Percentiles rank a stretch among this genome's conserved stretches.
Conservation (phyloP, 2,797 vertebrate genomes). For the Selene dorsalis region DNA sequence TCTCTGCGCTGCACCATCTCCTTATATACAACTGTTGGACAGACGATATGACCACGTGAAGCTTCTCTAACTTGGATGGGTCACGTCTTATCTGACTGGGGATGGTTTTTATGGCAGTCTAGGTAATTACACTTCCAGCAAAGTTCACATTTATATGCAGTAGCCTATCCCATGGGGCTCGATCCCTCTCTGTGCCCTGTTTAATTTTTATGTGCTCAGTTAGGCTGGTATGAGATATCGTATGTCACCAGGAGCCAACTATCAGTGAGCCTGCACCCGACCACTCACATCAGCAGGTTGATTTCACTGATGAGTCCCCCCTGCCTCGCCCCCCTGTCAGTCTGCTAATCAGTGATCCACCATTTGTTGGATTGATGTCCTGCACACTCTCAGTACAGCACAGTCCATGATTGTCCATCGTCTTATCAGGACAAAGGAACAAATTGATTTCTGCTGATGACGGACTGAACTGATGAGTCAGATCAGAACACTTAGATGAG, state of each 20-base stretch:
- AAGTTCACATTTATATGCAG: slow-evolving; percentile 5
- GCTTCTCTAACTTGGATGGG: neutral
- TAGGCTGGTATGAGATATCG: neutral
- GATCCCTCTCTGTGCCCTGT: neutral
- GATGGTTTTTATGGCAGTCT: neutral
- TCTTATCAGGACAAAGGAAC: neutral
- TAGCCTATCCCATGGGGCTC: neutral
- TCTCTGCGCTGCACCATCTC: neutral
- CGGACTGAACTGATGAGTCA: neutral
- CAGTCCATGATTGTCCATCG: neutral
- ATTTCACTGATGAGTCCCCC: neutral
- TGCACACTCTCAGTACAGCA: neutral
- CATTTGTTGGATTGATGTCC: neutral
- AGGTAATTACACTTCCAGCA: slow-evolving; percentile 14
- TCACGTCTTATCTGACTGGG: neutral
- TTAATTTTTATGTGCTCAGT: neutral
- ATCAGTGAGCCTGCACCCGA: neutral
- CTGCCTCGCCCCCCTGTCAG: no score
- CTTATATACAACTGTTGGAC: neutral
- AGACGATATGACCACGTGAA: neutral
- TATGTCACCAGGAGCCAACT: neutral
- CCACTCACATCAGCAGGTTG: neutral
- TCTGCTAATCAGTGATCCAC: slow-evolving; percentile 24
- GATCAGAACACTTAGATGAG: neutral
- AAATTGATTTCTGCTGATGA: slow-evolving; percentile 44